Evolutionary conservation across 2,797 vertebrate genomes (phyloP).

Genomic region (Lithobates pipiens): DNA sequence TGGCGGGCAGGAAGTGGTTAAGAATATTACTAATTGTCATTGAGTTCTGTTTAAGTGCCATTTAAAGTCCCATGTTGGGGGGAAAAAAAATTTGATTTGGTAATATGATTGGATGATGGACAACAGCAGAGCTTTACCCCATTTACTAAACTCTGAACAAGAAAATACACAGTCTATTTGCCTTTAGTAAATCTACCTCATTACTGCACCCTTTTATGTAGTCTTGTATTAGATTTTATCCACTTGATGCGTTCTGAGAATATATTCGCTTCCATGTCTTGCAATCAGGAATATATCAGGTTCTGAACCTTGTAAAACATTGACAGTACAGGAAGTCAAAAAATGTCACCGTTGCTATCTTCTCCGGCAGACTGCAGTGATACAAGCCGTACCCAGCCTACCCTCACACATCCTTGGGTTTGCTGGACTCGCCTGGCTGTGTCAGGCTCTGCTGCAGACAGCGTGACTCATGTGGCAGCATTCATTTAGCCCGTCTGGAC

Average conservation of each 20-base stretch:
- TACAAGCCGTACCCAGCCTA: neutral
- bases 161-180: too few relatives aligned
- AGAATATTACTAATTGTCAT: too few relatives aligned
- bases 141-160: too few relatives aligned
- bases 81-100: too few relatives aligned
- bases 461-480: neutral
- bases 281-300: neutral
- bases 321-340: slow-evolving; percentile 21
- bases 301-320: neutral
- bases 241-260: neutral
- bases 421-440: neutral
- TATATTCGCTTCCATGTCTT: neutral
- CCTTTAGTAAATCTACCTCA: too few relatives aligned
- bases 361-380: neutral
- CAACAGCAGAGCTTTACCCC: too few relatives aligned
- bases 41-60: too few relatives aligned
- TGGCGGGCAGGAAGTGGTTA: too few relatives aligned
- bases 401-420: neutral
- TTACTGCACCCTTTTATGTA: neutral
- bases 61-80: too few relatives aligned
- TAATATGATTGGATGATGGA: too few relatives aligned
- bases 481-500: neutral
- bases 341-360: slow-evolving; percentile 3
- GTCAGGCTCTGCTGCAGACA: slow-evolving; percentile 7
- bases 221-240: neutral